Conservation (phyloP, 2,888 invertebrate genomes). For the Hyppa rectilinea region DNA sequence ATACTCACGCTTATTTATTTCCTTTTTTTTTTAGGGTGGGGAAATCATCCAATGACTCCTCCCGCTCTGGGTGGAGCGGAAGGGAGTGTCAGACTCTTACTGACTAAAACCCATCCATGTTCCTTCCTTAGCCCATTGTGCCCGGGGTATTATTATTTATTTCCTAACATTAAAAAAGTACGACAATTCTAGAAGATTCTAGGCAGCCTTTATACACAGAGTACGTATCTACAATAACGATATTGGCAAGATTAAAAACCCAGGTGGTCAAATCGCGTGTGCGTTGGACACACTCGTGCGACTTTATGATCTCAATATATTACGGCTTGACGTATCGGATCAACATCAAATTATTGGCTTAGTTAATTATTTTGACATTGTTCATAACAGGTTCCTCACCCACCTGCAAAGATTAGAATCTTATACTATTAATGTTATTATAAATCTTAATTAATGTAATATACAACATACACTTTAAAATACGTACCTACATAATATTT, state of each 20-base stretch:
- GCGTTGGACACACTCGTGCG: conserved; percentile 48
- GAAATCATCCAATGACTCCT: no score
- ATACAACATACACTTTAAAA: neutral
- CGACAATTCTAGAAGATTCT: neutral
- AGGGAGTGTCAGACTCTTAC: no score
- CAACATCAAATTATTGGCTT: conserved; percentile 52
- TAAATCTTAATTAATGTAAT: neutral
- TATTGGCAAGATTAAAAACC: conserved; percentile 35
- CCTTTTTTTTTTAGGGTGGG: no score
- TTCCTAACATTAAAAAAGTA: neutral
- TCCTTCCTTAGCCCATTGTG: no score
- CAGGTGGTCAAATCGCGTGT: conserved; percentile 48
- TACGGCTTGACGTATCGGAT: conserved; percentile 50
- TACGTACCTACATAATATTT: no score
- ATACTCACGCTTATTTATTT: neutral
- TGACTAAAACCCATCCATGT: no score
- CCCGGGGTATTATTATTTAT: no score
- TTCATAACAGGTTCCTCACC: conserved; percentile 18
- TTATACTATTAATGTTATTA: neutral
- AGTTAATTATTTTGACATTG: conserved; percentile 54
- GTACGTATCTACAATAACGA: conserved; percentile 2
- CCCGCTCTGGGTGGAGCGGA: no score
- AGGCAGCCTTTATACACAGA: neutral
- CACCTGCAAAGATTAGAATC: conserved; percentile 26
- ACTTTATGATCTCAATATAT: conserved; percentile 47